Conservation (phyloP, 2,797 vertebrate genomes). For the Phylloscopus collybita region DNA sequence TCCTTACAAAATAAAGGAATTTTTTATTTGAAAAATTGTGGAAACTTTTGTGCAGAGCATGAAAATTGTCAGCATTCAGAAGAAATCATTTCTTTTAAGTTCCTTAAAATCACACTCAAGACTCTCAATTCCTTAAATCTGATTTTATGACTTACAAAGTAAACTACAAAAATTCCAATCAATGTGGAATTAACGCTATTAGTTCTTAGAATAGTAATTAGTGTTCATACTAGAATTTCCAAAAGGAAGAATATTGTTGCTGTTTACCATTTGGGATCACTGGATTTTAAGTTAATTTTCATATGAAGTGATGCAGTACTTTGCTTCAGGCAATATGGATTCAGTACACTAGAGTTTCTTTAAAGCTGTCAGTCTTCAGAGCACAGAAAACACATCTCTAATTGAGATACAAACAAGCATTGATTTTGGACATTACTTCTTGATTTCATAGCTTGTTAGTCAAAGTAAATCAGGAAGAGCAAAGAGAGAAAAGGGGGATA, state of each 20-base stretch:
- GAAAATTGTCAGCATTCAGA: not conserved
- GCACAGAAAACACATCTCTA: not conserved
- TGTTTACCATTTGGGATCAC: not conserved
- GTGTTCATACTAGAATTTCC: not conserved
- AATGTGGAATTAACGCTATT: not conserved
- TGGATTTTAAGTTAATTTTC: conserved; percentile 3
- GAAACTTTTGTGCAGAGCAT: not conserved
- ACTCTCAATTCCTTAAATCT: not conserved
- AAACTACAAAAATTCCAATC: not conserved
- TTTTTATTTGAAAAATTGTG: not conserved
- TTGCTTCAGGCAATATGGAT: not conserved
- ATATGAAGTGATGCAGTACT: not conserved
- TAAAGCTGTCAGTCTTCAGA: not conserved
- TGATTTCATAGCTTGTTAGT: not conserved
- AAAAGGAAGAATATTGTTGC: not conserved
- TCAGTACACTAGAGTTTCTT: not conserved
- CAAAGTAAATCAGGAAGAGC: not conserved
- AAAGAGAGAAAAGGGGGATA: not conserved
- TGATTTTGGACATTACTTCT: not conserved
- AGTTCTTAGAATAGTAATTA: not conserved
- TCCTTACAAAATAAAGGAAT: not conserved
- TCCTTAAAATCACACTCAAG: not conserved
- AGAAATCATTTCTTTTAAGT: not conserved
- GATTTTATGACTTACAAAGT: not conserved
- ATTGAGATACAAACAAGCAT: not conserved